Evolutionary conservation across 2,113 vertebrate genomes (phyloP).

Genomic region (Pardalotus punctatus): DNA sequence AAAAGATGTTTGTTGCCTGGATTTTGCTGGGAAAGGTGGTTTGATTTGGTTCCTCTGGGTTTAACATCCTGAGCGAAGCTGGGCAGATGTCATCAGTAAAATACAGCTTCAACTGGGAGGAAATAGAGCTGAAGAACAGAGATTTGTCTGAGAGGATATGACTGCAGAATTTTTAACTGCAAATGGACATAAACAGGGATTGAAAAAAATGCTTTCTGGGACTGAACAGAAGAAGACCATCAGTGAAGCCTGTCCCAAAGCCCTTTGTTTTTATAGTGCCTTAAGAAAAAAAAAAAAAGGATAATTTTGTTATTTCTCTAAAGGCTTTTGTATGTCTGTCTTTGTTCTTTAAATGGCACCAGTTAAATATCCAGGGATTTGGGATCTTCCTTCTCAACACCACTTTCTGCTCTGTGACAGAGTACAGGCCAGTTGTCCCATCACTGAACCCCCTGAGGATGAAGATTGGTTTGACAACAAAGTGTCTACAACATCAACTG

Average conservation of each 20-base stretch:
- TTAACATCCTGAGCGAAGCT: background rate
- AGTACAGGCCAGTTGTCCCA: background rate
- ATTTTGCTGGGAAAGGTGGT: background rate
- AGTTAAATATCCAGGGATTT: background rate
- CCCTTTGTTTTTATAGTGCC: background rate
- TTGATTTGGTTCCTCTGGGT: background rate
- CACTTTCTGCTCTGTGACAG: background rate
- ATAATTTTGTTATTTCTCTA: background rate
- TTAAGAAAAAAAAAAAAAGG: rapidly evolving
- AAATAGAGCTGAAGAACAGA: slow-evolving; percentile 1
- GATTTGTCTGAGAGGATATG: background rate
- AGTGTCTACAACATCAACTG: rapidly evolving
- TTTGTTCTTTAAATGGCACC: background rate
- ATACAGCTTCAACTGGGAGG: background rate
- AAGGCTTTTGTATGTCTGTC: background rate
- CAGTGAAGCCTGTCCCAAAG: background rate
- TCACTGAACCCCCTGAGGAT: background rate
- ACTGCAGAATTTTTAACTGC: background rate
- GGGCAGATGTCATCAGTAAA: background rate
- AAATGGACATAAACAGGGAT: background rate
- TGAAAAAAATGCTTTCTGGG: background rate
- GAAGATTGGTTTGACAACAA: background rate
- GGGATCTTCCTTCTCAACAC: background rate
- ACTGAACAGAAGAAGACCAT: background rate
- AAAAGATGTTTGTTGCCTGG: background rate